phyloP scores from a whole-genome alignment of 2,113 vertebrate genomes.

The Hippopotamus amphibius region DNA sequence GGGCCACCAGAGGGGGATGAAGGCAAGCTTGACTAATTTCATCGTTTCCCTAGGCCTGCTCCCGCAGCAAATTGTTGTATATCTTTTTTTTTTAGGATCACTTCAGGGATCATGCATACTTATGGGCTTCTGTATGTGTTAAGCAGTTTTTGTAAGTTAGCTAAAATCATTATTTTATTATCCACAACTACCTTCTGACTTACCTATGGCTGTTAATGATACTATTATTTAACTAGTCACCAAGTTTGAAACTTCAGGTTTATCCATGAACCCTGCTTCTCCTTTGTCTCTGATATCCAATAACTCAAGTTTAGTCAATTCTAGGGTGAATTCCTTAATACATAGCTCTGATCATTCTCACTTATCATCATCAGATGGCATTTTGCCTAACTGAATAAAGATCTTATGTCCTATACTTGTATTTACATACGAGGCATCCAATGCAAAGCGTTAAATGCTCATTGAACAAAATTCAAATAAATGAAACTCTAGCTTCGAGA shows the following conservation, averaged over 20 bases:
- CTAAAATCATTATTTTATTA: conserved; percentile 12
- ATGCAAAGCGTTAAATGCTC: conserved; percentile 15
- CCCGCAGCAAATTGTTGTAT: not conserved
- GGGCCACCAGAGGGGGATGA: not conserved
- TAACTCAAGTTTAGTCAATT: conserved; percentile 7
- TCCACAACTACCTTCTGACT: not conserved
- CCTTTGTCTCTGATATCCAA: not conserved
- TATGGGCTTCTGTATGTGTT: not conserved
- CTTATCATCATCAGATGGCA: not conserved
- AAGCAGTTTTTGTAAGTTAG: not conserved
- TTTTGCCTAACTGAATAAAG: not conserved
- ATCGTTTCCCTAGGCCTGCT: not conserved
- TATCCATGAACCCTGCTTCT: not conserved
- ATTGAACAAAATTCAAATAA: conserved; percentile 57
- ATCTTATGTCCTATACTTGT: not conserved
- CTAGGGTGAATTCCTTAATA: not conserved
- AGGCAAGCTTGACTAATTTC: not conserved
- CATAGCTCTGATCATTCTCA: not conserved
- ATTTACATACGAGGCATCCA: conserved; percentile 15
- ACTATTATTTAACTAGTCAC: not conserved
- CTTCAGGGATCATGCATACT: not conserved
- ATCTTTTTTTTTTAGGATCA: not conserved
- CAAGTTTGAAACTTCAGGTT: conserved; percentile 24
- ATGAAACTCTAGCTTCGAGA: conserved; percentile 32
- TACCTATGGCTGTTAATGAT: not conserved